A percentile compares a stretch with the other conserved stretches of the same genome.
Evolutionary conservation across 2,888 invertebrate species (phyloP).

Genomic region (Lacanobia wlatinum): DNA sequence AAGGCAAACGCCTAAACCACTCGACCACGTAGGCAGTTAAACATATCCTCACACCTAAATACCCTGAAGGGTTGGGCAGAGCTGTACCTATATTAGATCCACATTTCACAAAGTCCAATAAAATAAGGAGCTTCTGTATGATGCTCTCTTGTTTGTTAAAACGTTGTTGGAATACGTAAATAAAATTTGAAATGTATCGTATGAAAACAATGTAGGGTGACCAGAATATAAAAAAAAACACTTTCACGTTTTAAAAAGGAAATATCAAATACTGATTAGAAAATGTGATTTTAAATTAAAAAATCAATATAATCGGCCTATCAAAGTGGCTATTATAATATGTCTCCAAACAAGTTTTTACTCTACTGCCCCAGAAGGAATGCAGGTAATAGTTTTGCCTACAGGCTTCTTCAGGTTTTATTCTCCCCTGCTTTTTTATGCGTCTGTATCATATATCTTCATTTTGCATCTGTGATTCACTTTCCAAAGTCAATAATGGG

Average conservation of each 20-base stretch:
- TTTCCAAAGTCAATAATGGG: background rate
- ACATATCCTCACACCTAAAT: no score
- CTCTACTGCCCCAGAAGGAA: no score
- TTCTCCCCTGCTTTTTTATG: no score
- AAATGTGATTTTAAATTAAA: no score
- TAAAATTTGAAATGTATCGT: background rate
- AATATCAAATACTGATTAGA: no score
- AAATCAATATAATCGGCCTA: background rate
- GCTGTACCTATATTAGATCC: no score
- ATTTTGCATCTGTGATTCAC: no score
- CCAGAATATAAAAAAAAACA: background rate
- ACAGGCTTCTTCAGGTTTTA: background rate
- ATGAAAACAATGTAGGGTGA: background rate
- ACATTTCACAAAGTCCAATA: background rate
- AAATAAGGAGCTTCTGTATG: background rate
- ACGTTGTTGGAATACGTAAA: no score
- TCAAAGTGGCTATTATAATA: background rate
- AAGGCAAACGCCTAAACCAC: no score
- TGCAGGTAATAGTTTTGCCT: background rate
- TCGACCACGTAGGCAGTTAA: no score
- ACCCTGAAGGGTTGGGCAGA: no score
- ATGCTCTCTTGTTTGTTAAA: background rate
- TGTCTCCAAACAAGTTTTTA: background rate
- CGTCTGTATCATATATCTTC: background rate
- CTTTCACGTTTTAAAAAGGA: background rate